Base-by-base conservation (phyloP, 2,888 invertebrate genomes). In the Philereme transversata region DNA sequence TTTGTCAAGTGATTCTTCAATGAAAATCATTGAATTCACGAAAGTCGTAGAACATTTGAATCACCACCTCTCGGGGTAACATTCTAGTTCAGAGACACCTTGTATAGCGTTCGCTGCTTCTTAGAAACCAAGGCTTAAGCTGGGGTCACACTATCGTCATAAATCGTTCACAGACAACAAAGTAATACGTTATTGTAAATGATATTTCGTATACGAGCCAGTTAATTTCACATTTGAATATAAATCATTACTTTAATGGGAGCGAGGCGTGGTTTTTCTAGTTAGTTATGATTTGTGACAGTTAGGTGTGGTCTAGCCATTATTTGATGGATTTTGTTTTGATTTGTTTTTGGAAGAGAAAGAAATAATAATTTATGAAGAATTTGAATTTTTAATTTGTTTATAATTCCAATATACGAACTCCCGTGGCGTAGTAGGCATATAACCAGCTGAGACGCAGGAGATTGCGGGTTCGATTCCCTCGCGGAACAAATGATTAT, bases 231-330 rank as follows among this genome's bases (percentile, higher is more conserved):
- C 36, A 63, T 62, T 60, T 62, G 60, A 48, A 49, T 59, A 72
- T 81, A 78, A 81, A 81, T 81, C 81, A 79, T 64, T 64, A 51
- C 66, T 73, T 74, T 78, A 81, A 79, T 79, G 76, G 76, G 67
- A 62, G 58, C 45, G 22, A 55, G 67, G 67, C 64, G 67, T 64
- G 61, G 60, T 51, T 67, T 64, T 63, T 64, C 54, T 57, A 46
- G 56, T 63, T 63, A 61, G 22, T 33, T 53, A 49, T 64, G 58
- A 58, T 64, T 57, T 64, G 64, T 57, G 60, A 51, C 43, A 41
- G 60, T 40, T 36, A 59, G 64, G 61, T 67, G 67, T 67, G 67
- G 61, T 57, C 67, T 40, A 41, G 9, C 36, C 44, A 36, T 51
- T 48, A 45, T 4, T 48, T 58, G 62, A 55, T 58, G 36, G 47